A percentile compares a stretch with the other conserved stretches of the same genome.
phyloP scores from a whole-genome alignment of 2,797 vertebrate genomes.

The Xyrichtys novacula region DNA sequence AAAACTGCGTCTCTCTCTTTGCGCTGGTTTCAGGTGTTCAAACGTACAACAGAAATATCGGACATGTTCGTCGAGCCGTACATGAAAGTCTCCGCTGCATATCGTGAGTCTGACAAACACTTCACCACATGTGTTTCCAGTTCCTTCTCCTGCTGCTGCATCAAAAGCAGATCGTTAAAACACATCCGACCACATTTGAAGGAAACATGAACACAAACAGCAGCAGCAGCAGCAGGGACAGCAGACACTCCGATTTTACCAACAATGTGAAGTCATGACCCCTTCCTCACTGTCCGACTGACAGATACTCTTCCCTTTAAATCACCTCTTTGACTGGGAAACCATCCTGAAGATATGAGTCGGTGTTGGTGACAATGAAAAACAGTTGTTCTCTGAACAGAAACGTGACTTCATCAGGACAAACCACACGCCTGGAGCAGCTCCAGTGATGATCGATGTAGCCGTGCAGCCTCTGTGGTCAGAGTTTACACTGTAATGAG shows the following conservation, averaged over 20 bases:
- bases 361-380: neutral
- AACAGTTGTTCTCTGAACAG: neutral
- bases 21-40: no score
- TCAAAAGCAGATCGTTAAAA: neutral
- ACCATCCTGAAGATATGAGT: neutral
- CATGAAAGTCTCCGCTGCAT: neutral
- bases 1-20: no score
- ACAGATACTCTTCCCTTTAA: neutral
- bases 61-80: neutral
- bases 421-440: constrained; percentile 19
- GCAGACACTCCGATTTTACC: neutral
- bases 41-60: no score
- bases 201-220: neutral
- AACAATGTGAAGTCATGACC: neutral
- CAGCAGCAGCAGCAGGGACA: neutral
- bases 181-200: neutral
- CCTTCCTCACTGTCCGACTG: neutral
- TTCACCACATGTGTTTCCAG: neutral
- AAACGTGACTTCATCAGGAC: constrained; percentile 25
- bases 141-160: neutral
- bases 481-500: constrained; percentile 4
- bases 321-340: neutral
- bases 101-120: neutral
- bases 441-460: constrained; percentile 16
- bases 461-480: constrained; percentile 12